Evolutionary conservation across 2,888 invertebrate genomes (phyloP).

Genomic region (Ceriagrion tenellum): DNA sequence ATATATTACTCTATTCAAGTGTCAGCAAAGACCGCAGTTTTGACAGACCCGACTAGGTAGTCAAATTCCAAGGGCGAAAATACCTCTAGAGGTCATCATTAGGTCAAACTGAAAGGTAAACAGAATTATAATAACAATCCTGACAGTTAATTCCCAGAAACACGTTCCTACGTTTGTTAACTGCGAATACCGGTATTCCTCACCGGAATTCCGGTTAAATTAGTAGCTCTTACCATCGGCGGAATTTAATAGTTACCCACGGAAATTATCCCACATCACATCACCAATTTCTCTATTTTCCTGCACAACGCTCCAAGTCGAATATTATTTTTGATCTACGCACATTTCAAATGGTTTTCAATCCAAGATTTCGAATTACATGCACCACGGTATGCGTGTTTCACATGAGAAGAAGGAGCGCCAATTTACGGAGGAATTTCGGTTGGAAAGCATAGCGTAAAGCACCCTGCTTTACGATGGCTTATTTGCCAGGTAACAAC

Average conservation of each 20-base stretch:
- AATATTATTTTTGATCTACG: no score
- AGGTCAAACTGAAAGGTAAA: not conserved
- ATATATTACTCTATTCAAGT: no score
- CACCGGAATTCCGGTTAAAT: no score
- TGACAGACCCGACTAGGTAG: not conserved
- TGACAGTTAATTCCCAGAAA: not conserved
- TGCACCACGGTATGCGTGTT: not conserved
- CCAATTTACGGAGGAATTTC: not conserved
- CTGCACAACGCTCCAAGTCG: no score
- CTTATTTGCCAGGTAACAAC: no score
- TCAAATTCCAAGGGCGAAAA: slow-evolving; percentile 1
- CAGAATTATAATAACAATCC: not conserved
- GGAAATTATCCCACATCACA: no score
- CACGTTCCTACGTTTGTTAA: not conserved
- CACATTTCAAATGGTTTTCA: not conserved
- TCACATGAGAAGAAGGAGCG: not conserved
- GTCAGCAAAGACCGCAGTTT: no score
- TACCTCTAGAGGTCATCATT: not conserved
- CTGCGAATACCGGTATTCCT: not conserved
- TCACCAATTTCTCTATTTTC: no score
- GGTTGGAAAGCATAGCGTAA: not conserved
- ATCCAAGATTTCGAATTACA: not conserved
- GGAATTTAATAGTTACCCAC: no score
- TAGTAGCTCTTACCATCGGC: no score
- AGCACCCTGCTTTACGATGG: no score